A percentile compares a stretch with the other conserved stretches of the same genome.
Evolutionary conservation across 2,888 invertebrate genomes (phyloP).

Genomic region (Julus scanicus): DNA sequence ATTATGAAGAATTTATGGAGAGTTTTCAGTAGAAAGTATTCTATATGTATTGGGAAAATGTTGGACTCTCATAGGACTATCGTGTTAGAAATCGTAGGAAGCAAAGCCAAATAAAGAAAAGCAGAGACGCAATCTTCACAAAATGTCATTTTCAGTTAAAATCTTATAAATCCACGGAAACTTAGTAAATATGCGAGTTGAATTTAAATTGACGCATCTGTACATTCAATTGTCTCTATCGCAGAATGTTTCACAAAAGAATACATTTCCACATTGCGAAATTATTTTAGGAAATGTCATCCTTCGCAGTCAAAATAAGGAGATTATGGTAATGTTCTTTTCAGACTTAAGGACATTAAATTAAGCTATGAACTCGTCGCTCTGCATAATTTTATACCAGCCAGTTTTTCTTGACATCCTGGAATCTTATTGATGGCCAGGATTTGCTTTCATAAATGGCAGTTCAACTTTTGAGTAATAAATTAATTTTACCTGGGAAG

Average conservation of each 20-base stretch:
- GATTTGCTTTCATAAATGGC: background rate
- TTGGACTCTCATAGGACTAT: too few relatives aligned
- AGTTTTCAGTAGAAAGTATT: too few relatives aligned
- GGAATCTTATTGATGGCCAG: background rate
- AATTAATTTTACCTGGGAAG: background rate
- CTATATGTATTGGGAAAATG: too few relatives aligned
- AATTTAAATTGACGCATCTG: background rate
- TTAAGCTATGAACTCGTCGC: background rate
- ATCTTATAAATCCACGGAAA: background rate
- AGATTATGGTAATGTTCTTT: background rate
- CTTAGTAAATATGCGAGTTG: background rate
- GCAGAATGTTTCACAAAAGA: background rate
- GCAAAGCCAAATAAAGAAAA: background rate
- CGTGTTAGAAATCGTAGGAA: too few relatives aligned
- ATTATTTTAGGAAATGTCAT: background rate
- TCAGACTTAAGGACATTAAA: background rate
- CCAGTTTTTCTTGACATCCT: background rate
- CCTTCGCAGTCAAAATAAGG: background rate
- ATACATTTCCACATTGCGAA: background rate
- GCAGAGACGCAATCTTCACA: background rate
- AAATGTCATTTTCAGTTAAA: background rate
- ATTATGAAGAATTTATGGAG: too few relatives aligned
- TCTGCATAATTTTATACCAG: background rate
- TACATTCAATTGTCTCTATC: background rate
- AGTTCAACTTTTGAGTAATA: background rate